These are phyloP conservation scores for Dicrostonyx torquatus DNA, from an alignment of 2,797 vertebrate species.

Conservation along the genomic window DNA sequence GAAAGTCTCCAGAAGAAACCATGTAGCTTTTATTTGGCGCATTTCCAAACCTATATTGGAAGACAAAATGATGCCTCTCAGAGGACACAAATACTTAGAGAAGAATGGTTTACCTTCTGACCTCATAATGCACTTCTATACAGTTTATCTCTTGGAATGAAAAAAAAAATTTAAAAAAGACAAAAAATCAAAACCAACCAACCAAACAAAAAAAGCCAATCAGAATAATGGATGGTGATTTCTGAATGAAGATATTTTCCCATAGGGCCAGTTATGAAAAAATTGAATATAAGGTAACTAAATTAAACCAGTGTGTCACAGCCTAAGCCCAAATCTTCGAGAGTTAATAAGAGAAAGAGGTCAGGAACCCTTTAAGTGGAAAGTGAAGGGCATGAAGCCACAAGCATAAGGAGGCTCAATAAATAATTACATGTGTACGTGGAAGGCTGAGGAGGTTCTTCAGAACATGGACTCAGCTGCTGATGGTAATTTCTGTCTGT, in stretches of 20 bases:
- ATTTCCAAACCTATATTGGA: not conserved
- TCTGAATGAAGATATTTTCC: not conserved
- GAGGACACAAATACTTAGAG: not conserved
- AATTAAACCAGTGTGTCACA: not conserved
- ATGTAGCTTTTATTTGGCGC: not conserved
- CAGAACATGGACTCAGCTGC: not conserved
- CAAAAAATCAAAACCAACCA: not conserved
- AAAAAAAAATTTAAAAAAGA: not conserved
- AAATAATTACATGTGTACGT: not conserved
- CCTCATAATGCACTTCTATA: not conserved
- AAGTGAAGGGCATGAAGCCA: not conserved
- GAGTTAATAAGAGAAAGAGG: conserved; percentile 3
- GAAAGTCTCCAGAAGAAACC: not conserved
- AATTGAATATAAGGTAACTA: not conserved
- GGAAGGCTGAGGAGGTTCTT: not conserved
- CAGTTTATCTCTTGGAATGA: not conserved
- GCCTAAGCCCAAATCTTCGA: not conserved
- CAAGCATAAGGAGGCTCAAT: not conserved
- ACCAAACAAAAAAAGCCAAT: not conserved
- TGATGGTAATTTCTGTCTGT: not conserved
- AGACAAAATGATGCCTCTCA: not conserved
- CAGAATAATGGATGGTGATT: not conserved
- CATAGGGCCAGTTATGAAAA: not conserved
- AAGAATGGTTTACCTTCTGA: not conserved
- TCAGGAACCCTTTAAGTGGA: not conserved